Base-by-base conservation (phyloP, 2,113 vertebrate species). In the Rattus norvegicus region DNA sequence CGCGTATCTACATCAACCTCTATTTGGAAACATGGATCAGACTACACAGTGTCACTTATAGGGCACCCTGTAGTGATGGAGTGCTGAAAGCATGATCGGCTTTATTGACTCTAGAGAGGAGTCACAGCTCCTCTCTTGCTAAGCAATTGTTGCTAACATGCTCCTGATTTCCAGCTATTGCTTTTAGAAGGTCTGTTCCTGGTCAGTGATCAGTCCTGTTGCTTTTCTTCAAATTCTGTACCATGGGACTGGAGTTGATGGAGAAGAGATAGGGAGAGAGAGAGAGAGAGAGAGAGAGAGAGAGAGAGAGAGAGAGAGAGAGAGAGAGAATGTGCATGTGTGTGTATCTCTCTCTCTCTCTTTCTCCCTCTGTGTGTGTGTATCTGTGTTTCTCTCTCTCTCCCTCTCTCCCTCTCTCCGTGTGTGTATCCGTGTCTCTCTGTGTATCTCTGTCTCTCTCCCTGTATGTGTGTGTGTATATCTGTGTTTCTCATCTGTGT, bases 1-100 rank as follows among this genome's bases (percentile, higher is more conserved):
- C 11, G 3, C 20, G 1, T 1, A 1, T 2, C 43, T 36, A 19
- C 2, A 3, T 14, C 9, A 7, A n/a, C 4, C 7, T 39, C 73
- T 56, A 20, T 19, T 30, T 8, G 0, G 3, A 2, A 14, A 16
- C 56, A 19, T 76, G 5, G 36, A 6, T 7, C 10, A 39, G 24
- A 3, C 4, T 39, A 2, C 5, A 0, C 10, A 16, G 1, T 3
- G 16, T 12, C 52, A 22, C 43, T 49, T 14, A 47, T 10, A 30
- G 59, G 19, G 65, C 20, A 2, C 54, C 73, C 13, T 24, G 0
- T 14, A 43, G 39, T 67, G 61, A 11, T 2, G 5, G 10, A 86
- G 9, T 39, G 17, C 61, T 61, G 26, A 49, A 5, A 11, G 54
- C 16, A 5, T 13, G 52, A 36, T 9, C 39, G 14, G 5, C 14